Evolutionary conservation across 2,113 vertebrate genomes (phyloP), one percentile per base, ranked within the genome.

Genomic region (Elanus axillaris): DNA sequence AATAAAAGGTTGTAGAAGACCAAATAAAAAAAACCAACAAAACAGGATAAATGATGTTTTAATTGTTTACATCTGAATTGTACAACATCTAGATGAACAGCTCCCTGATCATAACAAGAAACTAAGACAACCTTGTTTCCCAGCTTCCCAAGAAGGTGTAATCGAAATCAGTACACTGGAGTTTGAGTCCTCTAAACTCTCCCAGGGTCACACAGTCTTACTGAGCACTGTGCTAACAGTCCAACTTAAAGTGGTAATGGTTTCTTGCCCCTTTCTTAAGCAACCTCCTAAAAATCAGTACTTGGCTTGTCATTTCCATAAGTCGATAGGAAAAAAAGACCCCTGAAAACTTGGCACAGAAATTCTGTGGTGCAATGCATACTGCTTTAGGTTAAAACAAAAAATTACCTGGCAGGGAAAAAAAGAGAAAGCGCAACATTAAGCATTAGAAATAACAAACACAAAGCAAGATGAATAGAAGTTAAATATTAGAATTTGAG

Each of bases 401-500:
- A 92, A 92, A 94, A 94, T 56, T 48, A 94, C 79, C 76, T 97
- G 96, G 95, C 95, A 96, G 78, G 19, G 27, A 60, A 86, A 94
- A 84, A 96, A 93, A 93, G 75, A 86, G 23, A 93, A 82, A 67
- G 40, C 1, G 10, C 12, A 55, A 40, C 68, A 94, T 88, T 88
- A 91, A 92, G 22, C 38, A 59, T 55, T 55, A 90, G 26, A 95
- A 95, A 86, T 53, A 93, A 94, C 47, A 93, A 96, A 93, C 85
- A 82, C 10, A 26, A 75, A 91, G 29, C 47, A 95, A 94, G 94
- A 95, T 77, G 40, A 96, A 90, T 74, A 93, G 82, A 87, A 94
- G 31, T 34, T 74, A 90, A 92, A 72, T 67, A 93, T 77, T 74
- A 74, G 60, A 92, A 90, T 86, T 88, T 43, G 47, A 94, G 64